These are phyloP conservation scores for Drosophila subpulchrella DNA, from an alignment of 1,140 invertebrate species.

Conservation along the genomic window DNA sequence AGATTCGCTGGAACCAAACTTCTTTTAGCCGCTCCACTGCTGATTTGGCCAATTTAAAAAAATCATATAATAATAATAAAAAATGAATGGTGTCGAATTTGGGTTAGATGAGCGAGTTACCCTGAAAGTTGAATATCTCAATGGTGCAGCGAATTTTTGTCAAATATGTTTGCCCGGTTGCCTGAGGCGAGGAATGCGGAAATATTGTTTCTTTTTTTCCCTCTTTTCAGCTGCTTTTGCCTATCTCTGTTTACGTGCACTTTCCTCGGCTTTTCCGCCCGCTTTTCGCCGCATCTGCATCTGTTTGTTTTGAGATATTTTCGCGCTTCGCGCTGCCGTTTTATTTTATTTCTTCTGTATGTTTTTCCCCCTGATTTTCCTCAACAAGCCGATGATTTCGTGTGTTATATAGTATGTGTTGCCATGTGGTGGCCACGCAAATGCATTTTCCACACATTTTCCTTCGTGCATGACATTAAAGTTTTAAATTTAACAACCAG, in stretches of 20 bases:
- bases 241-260: slow-evolving; percentile 61
- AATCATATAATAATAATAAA: slow-evolving; percentile 18
- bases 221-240: slow-evolving; percentile 29
- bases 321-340: slow-evolving; percentile 43
- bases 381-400: slow-evolving; percentile 50
- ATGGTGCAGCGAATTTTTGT: slow-evolving; percentile 61
- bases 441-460: slow-evolving; percentile 62
- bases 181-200: slow-evolving; percentile 64
- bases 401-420: slow-evolving; percentile 38
- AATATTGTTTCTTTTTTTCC: slow-evolving; percentile 61
- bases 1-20: slow-evolving; percentile 25
- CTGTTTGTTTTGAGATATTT: slow-evolving; percentile 56
- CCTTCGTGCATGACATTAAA: slow-evolving; percentile 77
- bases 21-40: slow-evolving; percentile 7
- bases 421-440: slow-evolving; percentile 38
- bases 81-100: slow-evolving; percentile 28
- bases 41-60: slow-evolving; percentile 23
- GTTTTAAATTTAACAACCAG: slow-evolving; percentile 78
- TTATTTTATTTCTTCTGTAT: slow-evolving; percentile 28
- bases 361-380: slow-evolving; percentile 12
- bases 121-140: slow-evolving; percentile 10
- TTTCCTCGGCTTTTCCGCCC: slow-evolving; percentile 56
- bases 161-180: slow-evolving; percentile 61
- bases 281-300: slow-evolving; percentile 32
- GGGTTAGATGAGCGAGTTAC: slow-evolving; percentile 39